Conservation (phyloP, 2,888 invertebrate genomes). For the Serrognathus titanus region DNA sequence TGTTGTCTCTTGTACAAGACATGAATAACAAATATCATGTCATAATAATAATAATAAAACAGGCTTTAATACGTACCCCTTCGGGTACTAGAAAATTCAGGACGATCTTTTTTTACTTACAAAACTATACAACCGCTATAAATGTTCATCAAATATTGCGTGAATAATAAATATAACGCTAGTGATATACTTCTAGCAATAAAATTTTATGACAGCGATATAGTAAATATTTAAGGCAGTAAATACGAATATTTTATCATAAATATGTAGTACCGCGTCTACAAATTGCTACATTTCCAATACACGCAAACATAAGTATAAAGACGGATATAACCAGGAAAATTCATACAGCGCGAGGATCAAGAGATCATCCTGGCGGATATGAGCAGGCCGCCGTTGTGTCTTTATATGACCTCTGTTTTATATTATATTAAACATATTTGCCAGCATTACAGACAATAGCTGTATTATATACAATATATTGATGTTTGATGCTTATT, state of each 20-base stretch:
- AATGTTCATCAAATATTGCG: too few species aligned
- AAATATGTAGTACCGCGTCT: constrained; percentile 13
- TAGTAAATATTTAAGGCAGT: neutral
- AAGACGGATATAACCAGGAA: constrained; percentile 14
- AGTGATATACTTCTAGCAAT: too few species aligned
- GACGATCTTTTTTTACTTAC: too few species aligned
- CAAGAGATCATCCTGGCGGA: constrained; percentile 22
- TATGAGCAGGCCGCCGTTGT: constrained; percentile 12
- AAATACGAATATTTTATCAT: constrained; percentile 1
- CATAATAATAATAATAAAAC: too few species aligned
- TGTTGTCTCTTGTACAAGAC: constrained; percentile 7
- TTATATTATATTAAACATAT: constrained; percentile 23
- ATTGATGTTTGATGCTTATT: too few species aligned
- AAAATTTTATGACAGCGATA: neutral
- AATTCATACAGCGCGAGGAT: constrained; percentile 22
- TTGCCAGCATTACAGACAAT: too few species aligned
- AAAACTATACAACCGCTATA: too few species aligned
- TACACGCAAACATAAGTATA: constrained; percentile 19
- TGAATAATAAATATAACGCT: too few species aligned
- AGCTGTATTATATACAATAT: too few species aligned
- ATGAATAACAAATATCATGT: too few species aligned
- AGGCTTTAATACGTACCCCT: too few species aligned
- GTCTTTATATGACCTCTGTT: constrained; percentile 14
- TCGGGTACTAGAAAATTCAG: too few species aligned
- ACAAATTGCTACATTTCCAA: constrained; percentile 22